Conservation (phyloP, 1,140 invertebrate species). For the Bombyx mandarina region DNA sequence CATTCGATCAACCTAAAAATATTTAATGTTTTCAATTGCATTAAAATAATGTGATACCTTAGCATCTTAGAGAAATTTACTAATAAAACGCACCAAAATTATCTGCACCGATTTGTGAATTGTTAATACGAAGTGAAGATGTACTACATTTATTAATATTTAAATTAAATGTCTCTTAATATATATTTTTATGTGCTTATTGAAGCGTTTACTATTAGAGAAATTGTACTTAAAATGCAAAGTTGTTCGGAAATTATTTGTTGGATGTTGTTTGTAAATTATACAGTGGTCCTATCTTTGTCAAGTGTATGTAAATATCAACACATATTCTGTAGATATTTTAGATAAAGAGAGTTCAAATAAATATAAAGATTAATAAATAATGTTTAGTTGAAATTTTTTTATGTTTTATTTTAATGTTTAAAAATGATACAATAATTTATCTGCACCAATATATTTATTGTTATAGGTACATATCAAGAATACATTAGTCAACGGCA, state of each 20-base stretch:
- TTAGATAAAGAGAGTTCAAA: constrained; percentile 67
- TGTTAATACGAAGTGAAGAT: constrained; percentile 11
- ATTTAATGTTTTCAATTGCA: too few species aligned
- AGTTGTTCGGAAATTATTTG: constrained; percentile 41
- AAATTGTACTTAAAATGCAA: constrained; percentile 35
- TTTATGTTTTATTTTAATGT: not conserved
- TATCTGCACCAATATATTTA: constrained; percentile 55
- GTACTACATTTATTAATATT: constrained; percentile 3
- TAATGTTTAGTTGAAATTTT: constrained; percentile 56
- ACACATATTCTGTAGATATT: constrained; percentile 62
- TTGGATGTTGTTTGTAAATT: constrained; percentile 59
- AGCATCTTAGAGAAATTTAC: too few species aligned
- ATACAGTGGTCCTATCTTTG: constrained; percentile 53
- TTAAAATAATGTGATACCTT: too few species aligned
- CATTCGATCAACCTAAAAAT: too few species aligned
- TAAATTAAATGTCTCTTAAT: not conserved
- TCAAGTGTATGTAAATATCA: constrained; percentile 61
- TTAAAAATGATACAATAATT: constrained; percentile 18
- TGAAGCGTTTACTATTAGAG: constrained; percentile 13
- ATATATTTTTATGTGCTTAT: constrained; percentile 19
- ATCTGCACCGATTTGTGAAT: constrained; percentile 13
- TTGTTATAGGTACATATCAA: constrained; percentile 56
- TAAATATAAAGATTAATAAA: constrained; percentile 64
- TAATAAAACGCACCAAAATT: not conserved
- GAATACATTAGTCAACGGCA: constrained; percentile 65